Percentiles rank a stretch among this genome's conserved stretches.
Conservation (phyloP, 2,888 invertebrate genomes). For the Anorthoa munda region DNA sequence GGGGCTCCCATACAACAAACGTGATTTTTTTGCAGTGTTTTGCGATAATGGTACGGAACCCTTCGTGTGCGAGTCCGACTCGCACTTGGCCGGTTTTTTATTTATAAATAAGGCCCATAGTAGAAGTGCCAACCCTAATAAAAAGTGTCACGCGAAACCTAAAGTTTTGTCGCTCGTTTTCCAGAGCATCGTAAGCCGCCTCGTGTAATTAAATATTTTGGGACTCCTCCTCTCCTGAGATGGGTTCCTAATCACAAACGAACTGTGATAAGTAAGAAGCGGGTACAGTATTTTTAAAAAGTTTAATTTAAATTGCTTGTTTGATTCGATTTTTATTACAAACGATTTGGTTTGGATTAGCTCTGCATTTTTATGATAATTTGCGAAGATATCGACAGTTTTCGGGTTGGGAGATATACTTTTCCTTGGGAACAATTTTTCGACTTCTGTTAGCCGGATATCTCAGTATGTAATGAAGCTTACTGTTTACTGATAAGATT, state of each 20-base stretch:
- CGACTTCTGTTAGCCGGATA: background rate
- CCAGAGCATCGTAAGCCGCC: conserved; percentile 51
- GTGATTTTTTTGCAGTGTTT: too few species aligned
- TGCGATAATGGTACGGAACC: too few species aligned
- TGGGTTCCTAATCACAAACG: conserved; percentile 65
- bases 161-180: conserved; percentile 69
- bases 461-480: background rate
- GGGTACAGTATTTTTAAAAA: conserved; percentile 42
- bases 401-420: conserved; percentile 8
- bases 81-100: too few species aligned
- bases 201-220: conserved; percentile 68
- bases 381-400: conserved; percentile 38
- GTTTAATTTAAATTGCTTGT: conserved; percentile 61
- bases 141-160: conserved; percentile 71
- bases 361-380: conserved; percentile 48
- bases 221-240: conserved; percentile 59
- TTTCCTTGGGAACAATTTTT: background rate
- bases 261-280: conserved; percentile 61
- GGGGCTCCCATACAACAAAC: too few species aligned
- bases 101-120: too few species aligned
- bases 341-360: conserved; percentile 49
- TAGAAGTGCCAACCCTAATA: conserved; percentile 46
- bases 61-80: too few species aligned
- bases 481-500: background rate
- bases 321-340: conserved; percentile 59